phyloP scores from a whole-genome alignment of 2,888 invertebrate species.

The Luffia ferchaultella region DNA sequence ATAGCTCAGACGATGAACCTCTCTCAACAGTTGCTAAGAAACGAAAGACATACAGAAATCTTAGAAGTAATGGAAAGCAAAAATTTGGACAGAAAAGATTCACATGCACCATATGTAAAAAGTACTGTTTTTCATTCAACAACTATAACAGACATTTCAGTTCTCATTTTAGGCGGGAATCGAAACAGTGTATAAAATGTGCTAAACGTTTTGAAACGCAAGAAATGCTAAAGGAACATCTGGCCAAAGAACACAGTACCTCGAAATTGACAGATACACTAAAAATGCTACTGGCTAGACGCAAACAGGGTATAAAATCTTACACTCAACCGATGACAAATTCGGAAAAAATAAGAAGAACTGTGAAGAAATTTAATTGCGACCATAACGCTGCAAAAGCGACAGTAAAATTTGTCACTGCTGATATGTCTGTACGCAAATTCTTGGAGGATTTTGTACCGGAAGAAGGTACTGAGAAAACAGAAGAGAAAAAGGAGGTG shows the following conservation, averaged over 20 bases:
- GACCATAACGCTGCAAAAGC: constrained; percentile 17
- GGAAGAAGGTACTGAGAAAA: constrained; percentile 21
- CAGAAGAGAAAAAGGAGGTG: constrained; percentile 13
- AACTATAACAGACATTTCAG: constrained; percentile 44
- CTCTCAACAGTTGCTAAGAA: constrained; percentile 21
- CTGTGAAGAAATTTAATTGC: constrained; percentile 29
- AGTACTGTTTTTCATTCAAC: constrained; percentile 46
- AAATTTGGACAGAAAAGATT: constrained; percentile 22
- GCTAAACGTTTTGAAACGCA: constrained; percentile 27
- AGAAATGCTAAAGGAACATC: constrained; percentile 27
- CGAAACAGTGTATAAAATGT: constrained; percentile 42
- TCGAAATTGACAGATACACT: constrained; percentile 44
- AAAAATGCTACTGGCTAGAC: constrained; percentile 34
- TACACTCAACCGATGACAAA: constrained; percentile 11
- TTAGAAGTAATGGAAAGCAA: background rate
- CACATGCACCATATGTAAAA: constrained; percentile 35
- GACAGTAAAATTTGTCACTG: constrained; percentile 22
- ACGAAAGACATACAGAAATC: constrained; percentile 2
- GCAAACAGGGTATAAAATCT: constrained; percentile 19
- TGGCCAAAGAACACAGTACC: constrained; percentile 27
- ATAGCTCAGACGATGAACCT: constrained; percentile 35
- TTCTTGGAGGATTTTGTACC: constrained; percentile 48
- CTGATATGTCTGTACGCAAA: constrained; percentile 33
- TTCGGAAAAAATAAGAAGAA: constrained; percentile 24
- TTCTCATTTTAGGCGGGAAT: constrained; percentile 29